Conservation (phyloP, 2,797 vertebrate genomes). For the Alexandromys oeconomus region DNA sequence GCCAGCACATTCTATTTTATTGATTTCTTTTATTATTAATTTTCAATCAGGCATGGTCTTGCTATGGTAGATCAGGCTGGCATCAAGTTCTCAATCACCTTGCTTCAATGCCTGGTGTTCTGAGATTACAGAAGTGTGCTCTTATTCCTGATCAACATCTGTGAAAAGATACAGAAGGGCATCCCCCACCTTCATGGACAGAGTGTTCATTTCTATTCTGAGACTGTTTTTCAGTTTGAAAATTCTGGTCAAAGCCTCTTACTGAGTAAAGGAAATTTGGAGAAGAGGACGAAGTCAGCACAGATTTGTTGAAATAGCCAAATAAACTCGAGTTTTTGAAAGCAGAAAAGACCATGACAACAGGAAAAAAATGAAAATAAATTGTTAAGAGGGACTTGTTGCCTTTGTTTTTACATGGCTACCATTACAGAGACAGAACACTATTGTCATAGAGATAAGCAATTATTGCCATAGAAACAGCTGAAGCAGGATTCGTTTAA, state of each 20-base stretch:
- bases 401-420: neutral
- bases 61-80: neutral
- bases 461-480: slow-evolving; percentile 72
- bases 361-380: neutral
- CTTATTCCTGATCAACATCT: neutral
- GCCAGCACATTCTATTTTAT: neutral
- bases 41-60: neutral
- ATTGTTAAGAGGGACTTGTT: neutral
- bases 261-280: slow-evolving; percentile 1
- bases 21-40: neutral
- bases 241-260: neutral
- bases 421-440: slow-evolving; percentile 45
- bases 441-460: slow-evolving; percentile 66
- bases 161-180: neutral
- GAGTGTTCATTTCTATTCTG: neutral
- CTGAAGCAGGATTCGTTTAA: slow-evolving; percentile 51
- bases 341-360: neutral
- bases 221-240: slow-evolving; percentile 24
- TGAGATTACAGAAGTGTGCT: neutral
- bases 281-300: neutral
- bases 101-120: neutral
- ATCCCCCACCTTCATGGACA: neutral
- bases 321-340: slow-evolving; percentile 30
- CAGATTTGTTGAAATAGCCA: neutral
- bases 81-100: neutral